Conservation (phyloP, 2,113 vertebrate genomes). For the Peromyscus polionotus region DNA sequence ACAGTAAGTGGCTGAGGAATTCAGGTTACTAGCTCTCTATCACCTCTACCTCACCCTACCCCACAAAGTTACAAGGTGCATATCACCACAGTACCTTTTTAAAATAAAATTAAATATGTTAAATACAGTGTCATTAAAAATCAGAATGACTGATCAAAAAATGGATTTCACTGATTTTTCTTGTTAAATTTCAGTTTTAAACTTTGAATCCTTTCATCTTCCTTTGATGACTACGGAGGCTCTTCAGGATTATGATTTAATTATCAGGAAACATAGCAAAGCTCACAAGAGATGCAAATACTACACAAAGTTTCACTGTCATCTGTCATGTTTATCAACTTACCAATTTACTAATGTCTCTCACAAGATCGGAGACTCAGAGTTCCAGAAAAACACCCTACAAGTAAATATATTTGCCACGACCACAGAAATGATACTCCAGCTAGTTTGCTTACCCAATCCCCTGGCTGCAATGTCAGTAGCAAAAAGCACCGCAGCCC, state of each 20-base stretch:
- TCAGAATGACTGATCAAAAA: conserved; percentile 17
- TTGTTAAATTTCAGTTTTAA: conserved; percentile 47
- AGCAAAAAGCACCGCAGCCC: conserved; percentile 94
- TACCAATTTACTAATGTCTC: conserved; percentile 33
- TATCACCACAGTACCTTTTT: neutral
- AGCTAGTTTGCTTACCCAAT: conserved; percentile 87
- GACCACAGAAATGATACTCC: neutral
- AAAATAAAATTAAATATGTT: conserved; percentile 36
- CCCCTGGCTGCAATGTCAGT: conserved; percentile 98
- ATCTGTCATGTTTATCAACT: conserved; percentile 37
- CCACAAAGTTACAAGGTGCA: neutral
- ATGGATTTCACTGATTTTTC: conserved; percentile 21
- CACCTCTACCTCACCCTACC: neutral
- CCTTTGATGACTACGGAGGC: neutral
- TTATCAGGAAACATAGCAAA: conserved; percentile 37
- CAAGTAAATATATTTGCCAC: conserved; percentile 5
- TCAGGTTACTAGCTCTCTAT: conserved; percentile 2
- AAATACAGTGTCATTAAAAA: conserved; percentile 41
- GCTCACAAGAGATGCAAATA: conserved; percentile 29
- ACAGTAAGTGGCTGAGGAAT: neutral
- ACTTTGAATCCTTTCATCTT: neutral
- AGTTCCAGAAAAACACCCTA: neutral
- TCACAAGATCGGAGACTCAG: neutral
- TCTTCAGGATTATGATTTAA: neutral
- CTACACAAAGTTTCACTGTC: conserved; percentile 7